Evolutionary conservation across 2,113 vertebrate genomes (phyloP).

Genomic region (Butorides virescens): DNA sequence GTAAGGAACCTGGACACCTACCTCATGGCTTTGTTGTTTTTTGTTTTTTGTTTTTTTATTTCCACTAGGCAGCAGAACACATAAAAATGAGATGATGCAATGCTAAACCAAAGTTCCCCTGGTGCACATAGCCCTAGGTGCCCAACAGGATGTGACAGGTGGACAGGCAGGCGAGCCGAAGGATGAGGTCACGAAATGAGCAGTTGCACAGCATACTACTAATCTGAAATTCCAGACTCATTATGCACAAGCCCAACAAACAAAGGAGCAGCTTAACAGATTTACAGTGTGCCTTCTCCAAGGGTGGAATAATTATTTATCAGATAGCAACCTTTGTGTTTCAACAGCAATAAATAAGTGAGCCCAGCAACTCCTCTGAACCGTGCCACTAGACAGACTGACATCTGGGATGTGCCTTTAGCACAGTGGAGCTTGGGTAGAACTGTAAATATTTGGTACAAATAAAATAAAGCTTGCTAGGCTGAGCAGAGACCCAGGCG

Average conservation of each 20-base stretch:
- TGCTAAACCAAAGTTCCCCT: neutral
- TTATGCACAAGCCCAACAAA: constrained; percentile 45
- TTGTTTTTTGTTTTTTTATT: neutral
- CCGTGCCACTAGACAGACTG: neutral
- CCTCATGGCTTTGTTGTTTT: neutral
- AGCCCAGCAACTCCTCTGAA: neutral
- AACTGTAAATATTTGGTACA: neutral
- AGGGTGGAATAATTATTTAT: constrained; percentile 41
- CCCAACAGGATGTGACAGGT: constrained; percentile 58
- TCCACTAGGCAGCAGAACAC: constrained; percentile 12
- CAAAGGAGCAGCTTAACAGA: constrained; percentile 43
- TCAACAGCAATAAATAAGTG: constrained; percentile 35
- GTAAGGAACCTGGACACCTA: neutral
- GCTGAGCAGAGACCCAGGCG: constrained; percentile 6
- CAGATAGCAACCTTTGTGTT: neutral
- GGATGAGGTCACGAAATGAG: constrained; percentile 41
- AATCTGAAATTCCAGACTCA: constrained; percentile 58
- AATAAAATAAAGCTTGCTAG: neutral
- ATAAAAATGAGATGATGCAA: constrained; percentile 43
- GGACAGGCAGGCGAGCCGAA: constrained; percentile 14
- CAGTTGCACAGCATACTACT: constrained; percentile 21
- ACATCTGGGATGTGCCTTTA: neutral
- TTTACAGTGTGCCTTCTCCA: constrained; percentile 12
- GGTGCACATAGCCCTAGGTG: constrained; percentile 35
- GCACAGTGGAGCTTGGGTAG: neutral